Evolutionary conservation across 2,113 vertebrate genomes (phyloP).

Genomic region (Semnopithecus entellus): DNA sequence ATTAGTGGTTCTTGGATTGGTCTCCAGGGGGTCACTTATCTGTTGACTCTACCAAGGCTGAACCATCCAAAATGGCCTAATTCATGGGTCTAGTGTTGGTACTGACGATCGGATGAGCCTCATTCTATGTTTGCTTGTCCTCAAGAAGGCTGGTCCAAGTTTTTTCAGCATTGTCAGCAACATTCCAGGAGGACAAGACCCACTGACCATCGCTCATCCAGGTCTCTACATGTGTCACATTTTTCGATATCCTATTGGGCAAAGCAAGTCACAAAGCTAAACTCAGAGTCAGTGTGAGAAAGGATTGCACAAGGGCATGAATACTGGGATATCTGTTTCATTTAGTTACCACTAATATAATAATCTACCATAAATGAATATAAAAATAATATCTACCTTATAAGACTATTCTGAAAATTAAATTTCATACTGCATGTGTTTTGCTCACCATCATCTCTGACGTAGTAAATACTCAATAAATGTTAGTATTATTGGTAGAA

Average conservation of each 20-base stretch:
- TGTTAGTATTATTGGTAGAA: not conserved
- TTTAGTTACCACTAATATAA: not conserved
- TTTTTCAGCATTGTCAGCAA: not conserved
- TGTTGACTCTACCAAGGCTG: not conserved
- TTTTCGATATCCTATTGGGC: not conserved
- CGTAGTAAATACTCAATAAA: not conserved
- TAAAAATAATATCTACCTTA: not conserved
- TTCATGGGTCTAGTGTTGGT: rapidly evolving
- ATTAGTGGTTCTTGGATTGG: not conserved
- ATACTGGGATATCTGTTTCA: not conserved
- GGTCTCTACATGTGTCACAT: not conserved
- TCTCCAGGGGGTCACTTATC: not conserved
- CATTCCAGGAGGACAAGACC: not conserved
- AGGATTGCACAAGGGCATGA: not conserved
- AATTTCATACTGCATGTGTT: not conserved
- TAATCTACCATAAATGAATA: not conserved
- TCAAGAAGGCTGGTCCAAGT: not conserved
- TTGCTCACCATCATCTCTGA: not conserved
- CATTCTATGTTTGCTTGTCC: not conserved
- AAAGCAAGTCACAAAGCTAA: not conserved
- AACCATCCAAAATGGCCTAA: not conserved
- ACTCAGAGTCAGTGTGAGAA: not conserved
- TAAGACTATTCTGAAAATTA: not conserved
- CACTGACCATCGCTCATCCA: not conserved
- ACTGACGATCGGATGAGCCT: not conserved